Evolutionary conservation across 2,113 vertebrate species (phyloP).

Genomic region (Pangasianodon hypophthalmus): DNA sequence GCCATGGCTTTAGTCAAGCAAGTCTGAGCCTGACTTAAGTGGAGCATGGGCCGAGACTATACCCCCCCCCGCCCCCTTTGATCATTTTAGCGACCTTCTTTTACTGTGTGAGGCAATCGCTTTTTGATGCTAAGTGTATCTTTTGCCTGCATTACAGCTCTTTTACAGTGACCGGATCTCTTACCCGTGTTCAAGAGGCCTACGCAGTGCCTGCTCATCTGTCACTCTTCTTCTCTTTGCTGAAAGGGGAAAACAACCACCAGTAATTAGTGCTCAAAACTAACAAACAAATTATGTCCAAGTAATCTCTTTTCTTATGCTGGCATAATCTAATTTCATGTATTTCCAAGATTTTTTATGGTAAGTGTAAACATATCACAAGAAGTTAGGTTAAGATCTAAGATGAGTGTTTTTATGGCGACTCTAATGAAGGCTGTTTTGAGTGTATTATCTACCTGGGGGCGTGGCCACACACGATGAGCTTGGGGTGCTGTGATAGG

Average conservation of each 20-base stretch:
- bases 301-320: background rate
- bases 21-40: background rate
- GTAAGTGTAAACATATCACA: background rate
- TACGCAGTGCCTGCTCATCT: conserved; percentile 83
- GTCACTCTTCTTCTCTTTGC: conserved; percentile 84
- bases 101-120: background rate
- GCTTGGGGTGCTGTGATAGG: conserved; percentile 74
- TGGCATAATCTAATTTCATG: background rate
- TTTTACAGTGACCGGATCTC: conserved; percentile 48
- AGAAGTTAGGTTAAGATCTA: background rate
- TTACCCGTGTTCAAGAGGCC: conserved; percentile 90
- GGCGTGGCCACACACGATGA: conserved; percentile 58
- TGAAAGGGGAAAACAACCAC: conserved; percentile 64
- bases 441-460: background rate
- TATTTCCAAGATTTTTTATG: background rate
- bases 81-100: background rate
- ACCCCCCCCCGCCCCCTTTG: background rate
- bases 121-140: background rate
- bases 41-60: background rate
- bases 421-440: background rate
- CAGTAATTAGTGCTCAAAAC: background rate
- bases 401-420: background rate
- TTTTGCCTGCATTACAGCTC: background rate
- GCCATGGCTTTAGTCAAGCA: conserved; percentile 32
- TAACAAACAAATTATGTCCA: background rate